Conservation (phyloP, 35 echinoderm and acorn worm species). For the Apostichopus parvimensis region DNA sequence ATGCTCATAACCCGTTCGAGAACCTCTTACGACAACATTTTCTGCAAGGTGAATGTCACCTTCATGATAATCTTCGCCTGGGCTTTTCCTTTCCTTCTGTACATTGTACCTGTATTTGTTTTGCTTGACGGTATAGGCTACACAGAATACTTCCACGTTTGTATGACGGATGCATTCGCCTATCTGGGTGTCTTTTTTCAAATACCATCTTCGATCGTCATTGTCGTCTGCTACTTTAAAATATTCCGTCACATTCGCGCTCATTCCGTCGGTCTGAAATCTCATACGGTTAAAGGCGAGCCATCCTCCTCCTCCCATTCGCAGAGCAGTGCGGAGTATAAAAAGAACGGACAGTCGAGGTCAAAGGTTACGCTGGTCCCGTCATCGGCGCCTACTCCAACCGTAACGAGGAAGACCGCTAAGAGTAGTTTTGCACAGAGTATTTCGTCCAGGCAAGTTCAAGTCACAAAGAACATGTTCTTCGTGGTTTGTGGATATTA, state of each 20-base stretch:
- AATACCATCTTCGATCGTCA: slow-evolving; percentile 17
- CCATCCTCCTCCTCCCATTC: slow-evolving; percentile 12
- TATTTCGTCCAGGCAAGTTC: slow-evolving; percentile 54
- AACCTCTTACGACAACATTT: slow-evolving; percentile 38
- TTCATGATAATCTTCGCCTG: slow-evolving; percentile 45
- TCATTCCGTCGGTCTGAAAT: slow-evolving; percentile 19
- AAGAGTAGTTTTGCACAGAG: not conserved
- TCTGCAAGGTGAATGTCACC: slow-evolving; percentile 14
- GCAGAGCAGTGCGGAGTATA: slow-evolving; percentile 1
- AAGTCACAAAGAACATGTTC: slow-evolving; percentile 74
- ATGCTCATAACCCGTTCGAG: slow-evolving; percentile 56
- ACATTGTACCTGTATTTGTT: slow-evolving; percentile 43
- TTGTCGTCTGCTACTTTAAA: slow-evolving; percentile 50
- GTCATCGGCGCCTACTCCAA: not conserved
- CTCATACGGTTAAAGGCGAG: not conserved
- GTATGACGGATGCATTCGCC: slow-evolving; percentile 50
- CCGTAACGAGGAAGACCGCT: not conserved
- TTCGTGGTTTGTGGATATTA: slow-evolving; percentile 60
- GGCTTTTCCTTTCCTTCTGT: slow-evolving; percentile 22
- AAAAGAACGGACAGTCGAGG: not conserved
- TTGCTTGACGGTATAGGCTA: slow-evolving; percentile 45
- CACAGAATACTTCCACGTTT: slow-evolving; percentile 46
- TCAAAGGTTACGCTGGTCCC: slow-evolving; percentile 7
- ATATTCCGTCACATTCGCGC: slow-evolving; percentile 46
- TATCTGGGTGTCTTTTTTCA: slow-evolving; percentile 32